Base-by-base conservation (phyloP, 2,113 vertebrate species). In the Urocitellus parryii region DNA sequence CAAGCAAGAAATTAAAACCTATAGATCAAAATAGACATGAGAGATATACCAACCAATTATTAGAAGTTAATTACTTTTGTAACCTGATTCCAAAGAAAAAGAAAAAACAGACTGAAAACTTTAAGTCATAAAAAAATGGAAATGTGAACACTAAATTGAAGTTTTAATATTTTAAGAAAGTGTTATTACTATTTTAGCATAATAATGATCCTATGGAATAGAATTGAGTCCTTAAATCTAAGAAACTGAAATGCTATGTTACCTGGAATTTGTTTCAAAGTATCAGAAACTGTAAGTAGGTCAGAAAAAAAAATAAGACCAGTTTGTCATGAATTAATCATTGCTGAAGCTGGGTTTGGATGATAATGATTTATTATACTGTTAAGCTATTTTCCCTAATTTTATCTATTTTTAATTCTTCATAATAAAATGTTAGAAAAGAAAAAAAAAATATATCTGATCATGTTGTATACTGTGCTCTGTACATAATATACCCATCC, bases 191-290 rank as follows among this genome's bases (percentile, higher is more conserved):
- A 32, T 81, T 73, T 73, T 39, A 39, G 34, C 8, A 63, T 80
- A 20, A 51, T 51, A 73, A 77, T 34, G 12, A 17, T 24, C 80
- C 27, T 86, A 1, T 81, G 29, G 67, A 39, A 94, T 27, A 27
- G 24, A 56, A 11, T 89, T 51, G 53, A 29, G 13, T 63, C 16
- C 72, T 65, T 51, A 39, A 79, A 16, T 68, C 53, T 32, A 53
- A 76, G 58, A 25, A 17, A 80, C 17, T 87, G 3, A 93, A 45
- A 63, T 81, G 25, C 18, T 73, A 24, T 63, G 18, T 34, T 61
- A 48, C 65, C 80, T 73, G 45, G 42, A 92, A 76, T 74, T 82
- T 65, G 42, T 56, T 83, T 92, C 70, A 68, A 65, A 86, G 78
- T 79, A 17, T 58, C 29, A n/a, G 27, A 25, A 32, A 78, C 18